A percentile compares a stretch with the other conserved stretches of the same genome.
These are phyloP conservation scores for Pygocentrus nattereri DNA, from an alignment of 2,797 vertebrate species.

Conservation along the genomic window DNA sequence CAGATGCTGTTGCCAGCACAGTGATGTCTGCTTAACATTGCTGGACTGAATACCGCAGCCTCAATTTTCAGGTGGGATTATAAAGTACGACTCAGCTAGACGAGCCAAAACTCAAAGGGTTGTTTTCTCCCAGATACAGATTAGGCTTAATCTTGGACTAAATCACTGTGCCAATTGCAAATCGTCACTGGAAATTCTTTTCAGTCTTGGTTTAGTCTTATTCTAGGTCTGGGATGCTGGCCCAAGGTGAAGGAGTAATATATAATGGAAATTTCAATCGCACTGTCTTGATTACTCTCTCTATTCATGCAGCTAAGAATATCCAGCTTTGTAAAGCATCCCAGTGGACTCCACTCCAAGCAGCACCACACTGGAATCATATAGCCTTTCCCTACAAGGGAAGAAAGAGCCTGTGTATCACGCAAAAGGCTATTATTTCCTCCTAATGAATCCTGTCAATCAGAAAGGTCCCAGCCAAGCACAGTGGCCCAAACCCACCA, in stretches of 20 bases:
- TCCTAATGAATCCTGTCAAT: conserved; percentile 32
- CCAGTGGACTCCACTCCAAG: not conserved
- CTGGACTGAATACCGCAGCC: not conserved
- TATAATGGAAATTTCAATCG: not conserved
- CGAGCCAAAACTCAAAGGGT: not conserved
- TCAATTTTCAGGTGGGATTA: not conserved
- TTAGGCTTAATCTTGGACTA: not conserved
- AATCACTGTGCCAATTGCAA: not conserved
- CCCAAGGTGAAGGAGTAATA: not conserved
- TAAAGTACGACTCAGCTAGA: not conserved
- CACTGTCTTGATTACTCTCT: not conserved
- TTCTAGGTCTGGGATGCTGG: not conserved
- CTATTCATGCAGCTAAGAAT: not conserved
- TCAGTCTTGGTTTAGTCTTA: not conserved
- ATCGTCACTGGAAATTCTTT: not conserved
- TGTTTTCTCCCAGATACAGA: not conserved
- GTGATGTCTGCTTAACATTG: not conserved
- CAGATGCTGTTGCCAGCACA: not conserved
- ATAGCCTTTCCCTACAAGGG: not conserved
- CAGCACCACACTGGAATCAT: not conserved
- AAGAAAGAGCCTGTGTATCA: not conserved
- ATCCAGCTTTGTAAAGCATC: conserved; percentile 16
- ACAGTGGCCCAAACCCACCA: not conserved
- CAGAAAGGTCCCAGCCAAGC: not conserved
- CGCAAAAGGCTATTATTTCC: conserved; percentile 18